A percentile compares a stretch with the other conserved stretches of the same genome.
These are phyloP conservation scores for Harpagifer antarcticus DNA, from an alignment of 2,797 vertebrate genomes.

Conservation along the genomic window DNA sequence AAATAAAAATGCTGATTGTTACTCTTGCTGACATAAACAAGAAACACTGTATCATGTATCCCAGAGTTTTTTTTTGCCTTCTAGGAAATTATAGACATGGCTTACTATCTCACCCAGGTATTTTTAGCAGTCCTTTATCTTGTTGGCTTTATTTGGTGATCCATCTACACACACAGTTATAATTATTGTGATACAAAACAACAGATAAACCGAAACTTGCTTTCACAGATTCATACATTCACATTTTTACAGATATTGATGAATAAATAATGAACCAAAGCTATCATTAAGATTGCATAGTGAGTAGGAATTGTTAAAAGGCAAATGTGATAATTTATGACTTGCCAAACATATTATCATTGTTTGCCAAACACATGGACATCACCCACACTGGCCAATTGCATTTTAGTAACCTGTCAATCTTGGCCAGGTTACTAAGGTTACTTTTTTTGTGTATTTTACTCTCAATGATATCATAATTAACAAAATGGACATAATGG, in stretches of 20 bases:
- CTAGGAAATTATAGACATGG: background rate
- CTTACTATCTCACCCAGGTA: background rate
- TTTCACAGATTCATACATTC: background rate
- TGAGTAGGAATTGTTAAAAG: background rate
- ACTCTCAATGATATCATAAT: no score
- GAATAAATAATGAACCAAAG: no score
- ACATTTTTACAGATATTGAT: background rate
- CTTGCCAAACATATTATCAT: background rate
- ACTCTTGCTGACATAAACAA: constrained; percentile 16
- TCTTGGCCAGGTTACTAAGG: no score
- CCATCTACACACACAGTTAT: background rate
- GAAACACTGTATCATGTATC: background rate
- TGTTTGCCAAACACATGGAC: no score
- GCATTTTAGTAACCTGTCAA: no score
- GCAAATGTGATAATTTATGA: background rate
- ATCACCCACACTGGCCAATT: no score
- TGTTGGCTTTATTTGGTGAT: constrained; percentile 6
- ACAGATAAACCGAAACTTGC: background rate
- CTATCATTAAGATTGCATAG: background rate
- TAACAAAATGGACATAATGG: no score
- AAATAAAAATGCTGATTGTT: constrained; percentile 8
- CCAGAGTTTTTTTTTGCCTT: background rate
- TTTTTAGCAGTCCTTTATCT: background rate
- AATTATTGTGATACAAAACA: background rate
- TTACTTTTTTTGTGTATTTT: no score